These are phyloP conservation scores for Diploptera punctata DNA, from an alignment of 2,888 invertebrate genomes.

Conservation along the genomic window DNA sequence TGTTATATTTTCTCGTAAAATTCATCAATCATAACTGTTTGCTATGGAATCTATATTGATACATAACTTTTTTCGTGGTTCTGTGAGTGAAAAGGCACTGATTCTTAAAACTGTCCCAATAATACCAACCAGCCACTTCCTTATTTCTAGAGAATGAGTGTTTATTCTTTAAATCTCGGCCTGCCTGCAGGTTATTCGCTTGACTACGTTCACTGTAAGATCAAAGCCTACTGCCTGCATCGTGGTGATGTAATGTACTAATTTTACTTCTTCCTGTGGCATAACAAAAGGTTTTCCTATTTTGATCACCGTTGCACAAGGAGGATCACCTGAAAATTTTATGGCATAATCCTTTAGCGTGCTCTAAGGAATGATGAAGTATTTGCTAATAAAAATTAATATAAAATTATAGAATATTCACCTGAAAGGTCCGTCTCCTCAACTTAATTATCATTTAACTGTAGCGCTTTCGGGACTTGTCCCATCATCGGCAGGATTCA, in stretches of 20 bases:
- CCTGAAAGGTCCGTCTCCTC: too few species aligned
- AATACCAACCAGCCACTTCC: background rate
- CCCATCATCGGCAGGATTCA: too few species aligned
- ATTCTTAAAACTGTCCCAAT: background rate
- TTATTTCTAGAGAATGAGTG: background rate
- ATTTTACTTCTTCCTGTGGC: too few species aligned
- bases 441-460: too few species aligned
- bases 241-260: too few species aligned
- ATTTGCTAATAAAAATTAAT: conserved; percentile 8
- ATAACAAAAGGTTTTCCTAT: conserved; percentile 9
- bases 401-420: too few species aligned
- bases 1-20: background rate
- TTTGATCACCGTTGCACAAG: background rate
- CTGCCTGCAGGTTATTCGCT: background rate
- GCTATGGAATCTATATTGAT: background rate
- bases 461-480: too few species aligned
- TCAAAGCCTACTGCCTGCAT: background rate
- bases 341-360: background rate
- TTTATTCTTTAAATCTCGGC: background rate
- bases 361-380: background rate
- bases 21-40: background rate
- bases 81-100: background rate
- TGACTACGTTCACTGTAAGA: background rate
- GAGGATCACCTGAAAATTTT: conserved; percentile 9
- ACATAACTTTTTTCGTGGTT: conserved; percentile 3